Conservation (phyloP, 2,797 vertebrate species). For the Brachymystax lenok region DNA sequence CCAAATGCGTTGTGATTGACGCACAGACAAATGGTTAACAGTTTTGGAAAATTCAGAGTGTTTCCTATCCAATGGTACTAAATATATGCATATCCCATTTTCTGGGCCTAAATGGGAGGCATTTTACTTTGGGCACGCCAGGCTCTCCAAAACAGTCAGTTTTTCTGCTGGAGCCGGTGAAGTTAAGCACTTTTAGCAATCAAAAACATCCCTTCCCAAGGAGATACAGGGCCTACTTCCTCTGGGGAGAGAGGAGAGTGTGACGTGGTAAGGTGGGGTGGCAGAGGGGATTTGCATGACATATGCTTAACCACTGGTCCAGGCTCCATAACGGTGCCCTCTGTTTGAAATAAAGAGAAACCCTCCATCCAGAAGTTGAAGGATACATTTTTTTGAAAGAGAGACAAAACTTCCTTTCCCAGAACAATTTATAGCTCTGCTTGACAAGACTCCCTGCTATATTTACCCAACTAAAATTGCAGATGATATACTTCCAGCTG, state of each 20-base stretch:
- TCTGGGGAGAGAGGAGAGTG: neutral
- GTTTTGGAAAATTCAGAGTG: too few relatives aligned
- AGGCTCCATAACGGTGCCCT: slow-evolving; percentile 63
- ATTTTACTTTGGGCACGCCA: too few relatives aligned
- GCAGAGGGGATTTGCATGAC: slow-evolving; percentile 38
- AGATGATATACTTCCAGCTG: slow-evolving; percentile 94
- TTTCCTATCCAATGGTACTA: too few relatives aligned
- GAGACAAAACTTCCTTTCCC: slow-evolving; percentile 95
- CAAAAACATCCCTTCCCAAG: slow-evolving; percentile 39
- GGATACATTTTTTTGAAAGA: slow-evolving; percentile 75
- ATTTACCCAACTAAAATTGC: slow-evolving; percentile 92
- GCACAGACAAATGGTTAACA: too few relatives aligned
- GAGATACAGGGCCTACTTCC: slow-evolving; percentile 33
- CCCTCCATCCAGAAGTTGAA: slow-evolving; percentile 63
- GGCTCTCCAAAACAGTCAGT: too few relatives aligned
- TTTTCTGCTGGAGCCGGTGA: too few relatives aligned
- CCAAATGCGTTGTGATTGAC: too few relatives aligned
- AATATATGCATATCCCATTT: too few relatives aligned
- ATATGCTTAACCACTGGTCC: slow-evolving; percentile 62
- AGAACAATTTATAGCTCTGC: slow-evolving; percentile 94
- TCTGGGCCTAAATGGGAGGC: too few relatives aligned
- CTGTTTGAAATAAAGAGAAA: slow-evolving; percentile 66
- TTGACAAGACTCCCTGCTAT: slow-evolving; percentile 93
- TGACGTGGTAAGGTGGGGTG: slow-evolving; percentile 31
- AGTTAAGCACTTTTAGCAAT: slow-evolving; percentile 41